phyloP scores from a whole-genome alignment of 2,113 vertebrate genomes.

The Guaruba guarouba region DNA sequence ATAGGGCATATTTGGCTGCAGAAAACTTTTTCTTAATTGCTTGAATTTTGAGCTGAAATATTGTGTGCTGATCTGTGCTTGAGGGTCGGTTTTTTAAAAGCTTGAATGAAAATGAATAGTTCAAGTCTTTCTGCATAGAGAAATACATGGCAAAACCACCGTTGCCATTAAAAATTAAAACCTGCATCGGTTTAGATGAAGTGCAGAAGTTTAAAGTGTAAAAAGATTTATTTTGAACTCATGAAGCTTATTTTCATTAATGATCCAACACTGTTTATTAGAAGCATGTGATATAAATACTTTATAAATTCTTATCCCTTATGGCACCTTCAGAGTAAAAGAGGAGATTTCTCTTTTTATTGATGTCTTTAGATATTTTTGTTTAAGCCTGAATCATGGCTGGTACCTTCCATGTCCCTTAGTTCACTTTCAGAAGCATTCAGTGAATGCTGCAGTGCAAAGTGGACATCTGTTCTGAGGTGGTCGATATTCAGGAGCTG shows the following conservation, averaged over 20 bases:
- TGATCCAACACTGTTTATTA: not conserved
- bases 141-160: not conserved
- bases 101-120: not conserved
- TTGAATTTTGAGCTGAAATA: not conserved
- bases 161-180: not conserved
- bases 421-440: not conserved
- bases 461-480: not conserved
- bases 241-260: not conserved
- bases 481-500: not conserved
- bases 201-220: not conserved
- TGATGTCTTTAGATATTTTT: not conserved
- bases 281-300: not conserved
- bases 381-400: not conserved
- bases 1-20: not conserved
- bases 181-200: not conserved
- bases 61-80: not conserved
- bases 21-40: constrained; percentile 18
- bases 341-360: not conserved
- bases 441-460: not conserved
- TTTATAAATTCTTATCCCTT: not conserved
- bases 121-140: not conserved
- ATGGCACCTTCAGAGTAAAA: not conserved
- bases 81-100: not conserved
- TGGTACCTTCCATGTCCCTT: not conserved
- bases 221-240: not conserved